Base-by-base conservation (phyloP, 2,888 invertebrate species). In the Cepaea hortensis region DNA sequence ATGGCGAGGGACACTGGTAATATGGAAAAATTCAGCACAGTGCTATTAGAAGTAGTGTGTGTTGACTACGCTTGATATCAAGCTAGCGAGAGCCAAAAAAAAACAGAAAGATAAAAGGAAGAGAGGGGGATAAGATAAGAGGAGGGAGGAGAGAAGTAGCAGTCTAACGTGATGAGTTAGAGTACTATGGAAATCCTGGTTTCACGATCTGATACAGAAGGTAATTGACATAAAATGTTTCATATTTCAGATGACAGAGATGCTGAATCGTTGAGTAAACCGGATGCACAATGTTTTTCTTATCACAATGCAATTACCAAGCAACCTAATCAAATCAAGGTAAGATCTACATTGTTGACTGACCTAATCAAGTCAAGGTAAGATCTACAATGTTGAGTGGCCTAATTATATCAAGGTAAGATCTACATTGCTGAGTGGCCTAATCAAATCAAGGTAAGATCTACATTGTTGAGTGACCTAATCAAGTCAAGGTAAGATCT, bases 321-420 rank as follows among this genome's bases (percentile, higher is more conserved):
- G 62, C 87, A 87, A 35, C 87, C 87, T 20, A 85, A 87, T 81
- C 87, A 87, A 55, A 82, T 87, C 48, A 85, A 85, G 87, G 87
- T 87, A 87, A 85, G 80, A 81, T 4, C 23, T 70, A 5, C 61
- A 82, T 20, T 61, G 35, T 35, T 35, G 35, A 35, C 35, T 35
- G 35, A 35, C 85, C 87, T 20, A 85, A 87, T 81, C 87, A 87
- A 55, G 77, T 87, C 48, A 85, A 85, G 87, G 87, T 87, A 87
- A 85, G 80, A 81, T 4, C 23, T 70, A 5, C 61, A 82, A 2
- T 61, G 35, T 35, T 35, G 35, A 35, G 35, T 35, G 35, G 23
- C 87, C 87, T 20, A 85, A 87, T 81, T 85, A 87, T 35, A 82
- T 87, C 48, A 85, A 85, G 87, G 87, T 87, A 87, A 85, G 80